Base-by-base conservation (phyloP, 2,113 vertebrate species). In the Megatriorchis doriae region DNA sequence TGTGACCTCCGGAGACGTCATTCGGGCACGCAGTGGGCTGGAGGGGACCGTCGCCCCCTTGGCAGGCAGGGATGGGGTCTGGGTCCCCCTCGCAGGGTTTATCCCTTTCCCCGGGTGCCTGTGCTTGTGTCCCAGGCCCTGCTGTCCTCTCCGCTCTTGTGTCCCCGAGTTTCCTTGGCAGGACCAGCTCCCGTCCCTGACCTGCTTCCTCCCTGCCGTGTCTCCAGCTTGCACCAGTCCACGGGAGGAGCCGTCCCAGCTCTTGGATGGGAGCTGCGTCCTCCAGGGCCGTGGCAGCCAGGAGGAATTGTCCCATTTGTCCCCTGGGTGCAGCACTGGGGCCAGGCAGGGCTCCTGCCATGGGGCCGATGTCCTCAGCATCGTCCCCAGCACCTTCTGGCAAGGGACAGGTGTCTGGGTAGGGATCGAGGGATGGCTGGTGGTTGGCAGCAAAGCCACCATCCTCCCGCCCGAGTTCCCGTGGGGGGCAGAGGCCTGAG, bases 21-120 rank as follows among this genome's bases (percentile, higher is more conserved):
- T 45, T 11, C 0, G 5, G 26, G 36, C 42, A 10, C 1, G 11
- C 7, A 7, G 52, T 1, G 53, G 23, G 23, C 6, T n/a, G 72
- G 59, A 45, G 45, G 65, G 34, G n/a, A 14, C 8, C 2, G 45
- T 38, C 23, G 15, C 34, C 67, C 16, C 29, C 18, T 5, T 0
- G 34, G 45, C 0, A 10, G 16, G 66, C 42, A 14, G 56, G 16
- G 58, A 40, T 27, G 93, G 77, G 36, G 9, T 26, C 27, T 23
- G 43, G 58, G 61, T 3, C 34, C n/a, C 11, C n/a, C 50, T 25
- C 0, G 8, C 10, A 1, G 61, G 31, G n/a, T 79, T 89, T 29
- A 19, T 55, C 61, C 55, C 61, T 2, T 7, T 36, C n/a, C 31
- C 13, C 1, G 8, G 11, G 45, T 63, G 77, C 42, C 31, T 6